These are phyloP conservation scores for Rhinoderma darwinii DNA, from an alignment of 2,113 vertebrate species.

Conservation along the genomic window DNA sequence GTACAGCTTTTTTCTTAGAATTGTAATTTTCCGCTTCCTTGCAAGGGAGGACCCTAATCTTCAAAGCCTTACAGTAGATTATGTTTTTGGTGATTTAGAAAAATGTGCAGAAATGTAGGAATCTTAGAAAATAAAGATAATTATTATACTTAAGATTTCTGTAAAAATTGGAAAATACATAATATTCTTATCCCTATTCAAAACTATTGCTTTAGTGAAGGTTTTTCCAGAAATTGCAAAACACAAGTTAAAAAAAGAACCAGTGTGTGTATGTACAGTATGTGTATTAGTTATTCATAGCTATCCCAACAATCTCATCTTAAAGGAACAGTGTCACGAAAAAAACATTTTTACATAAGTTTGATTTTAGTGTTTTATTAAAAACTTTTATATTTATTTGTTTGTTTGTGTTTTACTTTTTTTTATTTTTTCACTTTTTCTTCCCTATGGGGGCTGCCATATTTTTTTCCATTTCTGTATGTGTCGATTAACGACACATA, in stretches of 20 bases:
- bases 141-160: not conserved
- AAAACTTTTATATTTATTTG: no score
- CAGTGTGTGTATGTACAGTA: no score
- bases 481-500: no score
- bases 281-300: no score
- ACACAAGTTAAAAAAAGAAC: not conserved
- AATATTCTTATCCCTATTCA: not conserved
- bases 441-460: no score
- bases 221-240: not conserved
- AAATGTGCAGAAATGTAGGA: constrained; percentile 52
- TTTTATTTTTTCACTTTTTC: no score
- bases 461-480: no score
- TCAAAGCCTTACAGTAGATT: constrained; percentile 60
- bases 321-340: no score
- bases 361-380: no score
- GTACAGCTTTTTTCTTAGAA: constrained; percentile 67
- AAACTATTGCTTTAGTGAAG: not conserved
- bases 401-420: no score
- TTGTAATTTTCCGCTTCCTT: constrained; percentile 64
- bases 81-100: constrained; percentile 45
- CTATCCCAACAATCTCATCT: no score
- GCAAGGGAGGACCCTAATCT: constrained; percentile 64
- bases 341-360: no score
- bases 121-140: constrained; percentile 7
- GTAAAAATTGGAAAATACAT: not conserved